These are phyloP conservation scores for Amphipoea lucens DNA, from an alignment of 2,888 invertebrate genomes.

Conservation along the genomic window DNA sequence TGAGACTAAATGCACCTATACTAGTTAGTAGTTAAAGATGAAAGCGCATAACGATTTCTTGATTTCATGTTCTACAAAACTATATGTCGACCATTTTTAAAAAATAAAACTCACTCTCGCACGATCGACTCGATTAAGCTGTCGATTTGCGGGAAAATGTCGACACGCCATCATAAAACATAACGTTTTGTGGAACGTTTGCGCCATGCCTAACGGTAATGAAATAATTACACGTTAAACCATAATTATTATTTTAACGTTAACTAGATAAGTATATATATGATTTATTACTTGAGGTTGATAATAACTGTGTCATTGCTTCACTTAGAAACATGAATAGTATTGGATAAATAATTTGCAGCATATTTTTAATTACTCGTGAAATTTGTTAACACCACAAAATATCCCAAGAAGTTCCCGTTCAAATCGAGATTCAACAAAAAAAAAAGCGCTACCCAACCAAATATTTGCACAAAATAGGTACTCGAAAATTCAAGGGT, in stretches of 20 bases:
- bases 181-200: conserved; percentile 43
- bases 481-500: conserved; percentile 73
- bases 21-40: background rate
- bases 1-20: background rate
- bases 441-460: conserved; percentile 46
- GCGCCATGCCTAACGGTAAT: conserved; percentile 34
- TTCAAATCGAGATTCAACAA: conserved; percentile 1
- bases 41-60: background rate
- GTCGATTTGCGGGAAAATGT: conserved; percentile 49
- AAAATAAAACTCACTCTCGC: conserved; percentile 28
- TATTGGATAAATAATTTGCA: conserved; percentile 3
- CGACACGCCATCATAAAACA: conserved; percentile 49
- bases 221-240: conserved; percentile 37
- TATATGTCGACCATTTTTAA: background rate
- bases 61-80: conserved; percentile 20
- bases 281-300: conserved; percentile 9
- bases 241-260: conserved; percentile 10
- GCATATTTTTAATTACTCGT: background rate
- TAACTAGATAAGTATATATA: background rate
- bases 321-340: background rate
- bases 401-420: background rate
- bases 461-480: conserved; percentile 66
- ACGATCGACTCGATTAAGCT: conserved; percentile 49
- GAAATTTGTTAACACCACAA: background rate
- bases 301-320: background rate